phyloP scores from a whole-genome alignment of 1,140 invertebrate genomes.

The Coptotermes formosanus region DNA sequence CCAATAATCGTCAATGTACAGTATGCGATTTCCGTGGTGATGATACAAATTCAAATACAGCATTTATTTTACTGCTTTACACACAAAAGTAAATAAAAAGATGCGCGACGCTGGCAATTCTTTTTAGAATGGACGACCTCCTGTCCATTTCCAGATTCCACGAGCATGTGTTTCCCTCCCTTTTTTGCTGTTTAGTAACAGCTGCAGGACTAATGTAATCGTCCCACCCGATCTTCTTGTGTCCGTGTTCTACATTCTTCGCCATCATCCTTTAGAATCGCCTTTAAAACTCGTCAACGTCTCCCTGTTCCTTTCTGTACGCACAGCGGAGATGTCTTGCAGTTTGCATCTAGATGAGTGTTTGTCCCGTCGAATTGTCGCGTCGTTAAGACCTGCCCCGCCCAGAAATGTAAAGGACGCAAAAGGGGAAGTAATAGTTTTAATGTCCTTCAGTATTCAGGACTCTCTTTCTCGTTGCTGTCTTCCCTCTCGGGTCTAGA shows the following conservation, averaged over 20 bases:
- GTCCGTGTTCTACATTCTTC: too few species aligned
- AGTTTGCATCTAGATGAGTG: conserved; percentile 11
- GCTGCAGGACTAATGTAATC: background rate
- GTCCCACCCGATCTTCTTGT: background rate
- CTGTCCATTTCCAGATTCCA: background rate
- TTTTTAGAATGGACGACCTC: background rate
- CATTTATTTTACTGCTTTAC: background rate
- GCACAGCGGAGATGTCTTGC: background rate
- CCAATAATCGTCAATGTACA: too few species aligned
- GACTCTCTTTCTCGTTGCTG: too few species aligned
- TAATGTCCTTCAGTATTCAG: background rate
- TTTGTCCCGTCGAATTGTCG: background rate
- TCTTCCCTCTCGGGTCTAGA: background rate
- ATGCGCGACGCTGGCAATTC: background rate
- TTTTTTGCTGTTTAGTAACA: background rate
- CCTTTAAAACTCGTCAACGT: background rate
- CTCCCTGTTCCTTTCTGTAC: background rate
- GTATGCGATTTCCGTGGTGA: too few species aligned
- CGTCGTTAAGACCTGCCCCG: background rate
- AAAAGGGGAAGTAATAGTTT: background rate
- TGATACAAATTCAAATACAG: too few species aligned
- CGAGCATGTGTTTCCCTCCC: background rate
- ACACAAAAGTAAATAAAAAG: background rate
- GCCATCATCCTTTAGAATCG: background rate
- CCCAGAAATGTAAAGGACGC: background rate